Evolutionary conservation across 2,888 invertebrate species (phyloP).

Genomic region (Mermis nigrescens): DNA sequence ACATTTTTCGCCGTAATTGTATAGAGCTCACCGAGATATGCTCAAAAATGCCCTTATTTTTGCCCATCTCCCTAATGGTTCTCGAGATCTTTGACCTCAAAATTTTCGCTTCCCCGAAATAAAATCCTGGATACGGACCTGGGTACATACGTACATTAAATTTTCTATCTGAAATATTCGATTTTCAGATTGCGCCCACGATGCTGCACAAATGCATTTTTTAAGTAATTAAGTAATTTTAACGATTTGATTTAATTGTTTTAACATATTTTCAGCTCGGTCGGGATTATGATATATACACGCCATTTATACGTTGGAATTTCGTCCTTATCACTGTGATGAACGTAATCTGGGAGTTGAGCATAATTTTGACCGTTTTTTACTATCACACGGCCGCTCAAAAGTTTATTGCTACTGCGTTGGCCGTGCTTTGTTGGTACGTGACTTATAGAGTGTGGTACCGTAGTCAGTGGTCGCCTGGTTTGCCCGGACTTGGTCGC

Average conservation of each 20-base stretch:
- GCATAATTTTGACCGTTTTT: neutral
- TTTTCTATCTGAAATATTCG: too few species aligned
- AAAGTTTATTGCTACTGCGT: neutral
- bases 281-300: conserved; percentile 39
- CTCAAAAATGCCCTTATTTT: too few species aligned
- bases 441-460: conserved; percentile 5
- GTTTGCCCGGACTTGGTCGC: neutral
- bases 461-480: conserved; percentile 7
- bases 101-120: too few species aligned
- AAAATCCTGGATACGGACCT: too few species aligned
- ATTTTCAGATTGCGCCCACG: too few species aligned
- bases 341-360: neutral
- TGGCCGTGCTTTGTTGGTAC: neutral
- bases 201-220: neutral
- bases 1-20: too few species aligned
- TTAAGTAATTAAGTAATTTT: neutral
- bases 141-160: too few species aligned
- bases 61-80: too few species aligned
- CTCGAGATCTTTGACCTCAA: too few species aligned
- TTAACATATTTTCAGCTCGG: too few species aligned
- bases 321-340: conserved; percentile 48
- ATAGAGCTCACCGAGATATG: too few species aligned
- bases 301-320: conserved; percentile 56
- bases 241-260: neutral
- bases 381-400: conserved; percentile 43